These are phyloP conservation scores for Periophthalmodon schlosseri DNA, from an alignment of 2,113 vertebrate genomes.

Conservation along the genomic window DNA sequence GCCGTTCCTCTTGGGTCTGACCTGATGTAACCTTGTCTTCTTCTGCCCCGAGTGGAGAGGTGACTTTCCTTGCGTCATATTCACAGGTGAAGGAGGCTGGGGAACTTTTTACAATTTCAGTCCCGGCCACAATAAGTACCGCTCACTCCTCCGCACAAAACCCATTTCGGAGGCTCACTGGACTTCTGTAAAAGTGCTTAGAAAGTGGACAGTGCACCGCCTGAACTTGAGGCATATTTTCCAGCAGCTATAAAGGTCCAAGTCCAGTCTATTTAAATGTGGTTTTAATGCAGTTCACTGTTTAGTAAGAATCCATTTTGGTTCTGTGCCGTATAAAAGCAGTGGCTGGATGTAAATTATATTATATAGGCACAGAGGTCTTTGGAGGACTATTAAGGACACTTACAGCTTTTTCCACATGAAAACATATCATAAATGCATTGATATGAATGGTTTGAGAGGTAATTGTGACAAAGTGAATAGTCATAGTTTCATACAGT, in stretches of 20 bases:
- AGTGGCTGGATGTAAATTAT: neutral
- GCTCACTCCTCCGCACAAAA: conserved; percentile 40
- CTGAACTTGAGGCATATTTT: conserved; percentile 18
- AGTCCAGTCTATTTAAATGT: conserved; percentile 19
- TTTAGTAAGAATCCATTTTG: neutral
- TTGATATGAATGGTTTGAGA: no score
- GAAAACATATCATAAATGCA: neutral
- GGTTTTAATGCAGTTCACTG: conserved; percentile 14
- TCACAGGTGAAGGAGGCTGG: conserved; percentile 21
- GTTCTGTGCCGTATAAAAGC: neutral
- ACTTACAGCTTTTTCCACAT: neutral
- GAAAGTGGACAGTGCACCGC: conserved; percentile 18
- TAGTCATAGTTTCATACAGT: no score
- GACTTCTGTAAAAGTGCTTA: conserved; percentile 34
- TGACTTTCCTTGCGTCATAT: conserved; percentile 6
- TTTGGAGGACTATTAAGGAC: no score
- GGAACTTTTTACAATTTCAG: conserved; percentile 29
- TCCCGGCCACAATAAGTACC: conserved; percentile 41
- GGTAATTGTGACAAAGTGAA: neutral
- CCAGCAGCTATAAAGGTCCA: neutral
- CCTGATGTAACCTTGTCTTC: neutral
- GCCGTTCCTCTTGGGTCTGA: conserved; percentile 1
- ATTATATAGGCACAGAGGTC: no score
- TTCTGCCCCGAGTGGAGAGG: conserved; percentile 9
- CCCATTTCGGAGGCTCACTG: conserved; percentile 27